A percentile compares a stretch with the other conserved stretches of the same genome.
Conservation (phyloP, 1,140 invertebrate genomes). For the Chrysoperla carnea region DNA sequence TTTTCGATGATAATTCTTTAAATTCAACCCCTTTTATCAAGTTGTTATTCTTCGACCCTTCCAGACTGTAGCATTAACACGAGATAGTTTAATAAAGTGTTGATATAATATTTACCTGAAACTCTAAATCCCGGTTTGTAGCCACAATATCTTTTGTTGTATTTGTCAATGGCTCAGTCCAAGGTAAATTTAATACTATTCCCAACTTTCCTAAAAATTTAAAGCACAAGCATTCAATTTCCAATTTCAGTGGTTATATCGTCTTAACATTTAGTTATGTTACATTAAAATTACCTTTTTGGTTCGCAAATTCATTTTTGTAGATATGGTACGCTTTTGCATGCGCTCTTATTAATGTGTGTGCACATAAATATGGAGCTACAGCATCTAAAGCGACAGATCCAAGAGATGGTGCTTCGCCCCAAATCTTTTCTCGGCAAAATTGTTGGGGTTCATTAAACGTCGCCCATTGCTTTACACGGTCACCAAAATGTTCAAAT, state of each 20-base stretch:
- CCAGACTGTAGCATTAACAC: no score
- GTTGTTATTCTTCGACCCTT: no score
- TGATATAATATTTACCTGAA: conserved; percentile 14
- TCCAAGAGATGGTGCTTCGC: no score
- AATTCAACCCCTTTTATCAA: no score
- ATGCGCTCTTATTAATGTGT: conserved; percentile 42
- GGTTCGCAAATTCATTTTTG: conserved; percentile 33
- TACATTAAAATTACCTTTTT: conserved; percentile 33
- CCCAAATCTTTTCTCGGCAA: conserved; percentile 8
- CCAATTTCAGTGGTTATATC: no score
- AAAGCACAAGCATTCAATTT: no score
- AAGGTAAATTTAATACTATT: conserved; percentile 38
- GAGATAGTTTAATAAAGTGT: no score
- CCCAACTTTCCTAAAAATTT: conserved; percentile 36
- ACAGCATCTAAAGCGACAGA: no score
- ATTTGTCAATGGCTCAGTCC: conserved; percentile 35
- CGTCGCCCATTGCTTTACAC: conserved; percentile 26
- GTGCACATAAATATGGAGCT: conserved; percentile 32
- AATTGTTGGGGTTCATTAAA: conserved; percentile 31
- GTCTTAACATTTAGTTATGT: no score
- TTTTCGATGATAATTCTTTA: no score
- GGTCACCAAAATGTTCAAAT: conserved; percentile 27
- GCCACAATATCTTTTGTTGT: conserved; percentile 29
- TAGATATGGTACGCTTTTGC: conserved; percentile 46
- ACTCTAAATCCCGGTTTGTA: conserved; percentile 23